Evolutionary conservation across 2,888 invertebrate species (phyloP).

Genomic region (Stenichneumon culpator): DNA sequence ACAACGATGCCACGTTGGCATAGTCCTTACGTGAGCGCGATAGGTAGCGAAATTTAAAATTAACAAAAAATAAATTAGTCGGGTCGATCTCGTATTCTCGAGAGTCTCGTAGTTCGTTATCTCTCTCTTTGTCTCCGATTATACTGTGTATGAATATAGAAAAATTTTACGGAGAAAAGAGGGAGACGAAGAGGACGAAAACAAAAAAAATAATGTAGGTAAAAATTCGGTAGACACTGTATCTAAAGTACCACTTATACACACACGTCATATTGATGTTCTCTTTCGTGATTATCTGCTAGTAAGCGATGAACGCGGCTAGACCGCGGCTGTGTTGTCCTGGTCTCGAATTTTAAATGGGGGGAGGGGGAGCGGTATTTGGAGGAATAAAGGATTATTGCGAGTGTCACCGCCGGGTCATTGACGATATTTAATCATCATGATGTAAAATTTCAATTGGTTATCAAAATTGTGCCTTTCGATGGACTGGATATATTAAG

Average conservation of each 20-base stretch:
- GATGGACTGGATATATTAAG: constrained; percentile 80
- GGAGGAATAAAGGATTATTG: background rate
- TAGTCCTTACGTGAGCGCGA: constrained; percentile 82
- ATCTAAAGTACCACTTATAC: constrained; percentile 46
- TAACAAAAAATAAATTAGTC: constrained; percentile 35
- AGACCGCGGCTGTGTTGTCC: constrained; percentile 31
- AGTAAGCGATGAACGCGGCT: constrained; percentile 20
- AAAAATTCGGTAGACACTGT: constrained; percentile 37
- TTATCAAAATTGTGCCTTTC: constrained; percentile 84
- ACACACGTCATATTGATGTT: constrained; percentile 66
- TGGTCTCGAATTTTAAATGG: constrained; percentile 47
- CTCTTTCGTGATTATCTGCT: constrained; percentile 56
- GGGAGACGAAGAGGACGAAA: background rate
- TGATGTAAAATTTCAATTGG: constrained; percentile 73
- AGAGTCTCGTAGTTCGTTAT: constrained; percentile 6
- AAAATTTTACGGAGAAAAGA: constrained; percentile 10
- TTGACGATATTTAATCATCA: constrained; percentile 39
- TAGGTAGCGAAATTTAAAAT: constrained; percentile 83
- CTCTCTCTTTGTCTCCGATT: constrained; percentile 23
- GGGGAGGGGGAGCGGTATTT: background rate
- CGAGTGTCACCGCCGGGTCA: constrained; percentile 32
- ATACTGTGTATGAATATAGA: constrained; percentile 24
- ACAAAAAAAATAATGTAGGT: constrained; percentile 7
- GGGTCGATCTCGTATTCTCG: background rate
- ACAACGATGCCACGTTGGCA: constrained; percentile 81